Evolutionary conservation across 2,888 invertebrate species (phyloP).

Genomic region (Leucophenga maculata): DNA sequence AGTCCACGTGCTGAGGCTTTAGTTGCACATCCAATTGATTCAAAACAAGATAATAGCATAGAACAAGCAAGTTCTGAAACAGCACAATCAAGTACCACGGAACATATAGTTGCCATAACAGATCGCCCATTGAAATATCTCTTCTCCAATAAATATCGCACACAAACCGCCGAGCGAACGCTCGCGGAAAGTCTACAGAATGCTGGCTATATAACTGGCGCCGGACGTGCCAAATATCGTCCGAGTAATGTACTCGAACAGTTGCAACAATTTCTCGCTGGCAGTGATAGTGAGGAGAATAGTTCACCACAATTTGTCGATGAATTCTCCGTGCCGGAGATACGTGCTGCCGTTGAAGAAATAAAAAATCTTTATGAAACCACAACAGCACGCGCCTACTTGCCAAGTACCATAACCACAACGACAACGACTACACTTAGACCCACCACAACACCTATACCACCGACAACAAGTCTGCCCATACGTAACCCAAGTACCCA

Average conservation of each 20-base stretch:
- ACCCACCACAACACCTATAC: conserved; percentile 43
- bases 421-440: conserved; percentile 41
- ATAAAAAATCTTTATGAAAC: conserved; percentile 60
- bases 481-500: conserved; percentile 4
- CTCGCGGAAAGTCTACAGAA: conserved; percentile 67
- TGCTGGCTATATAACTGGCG: conserved; percentile 64
- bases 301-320: conserved; percentile 63
- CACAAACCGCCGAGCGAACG: conserved; percentile 62
- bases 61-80: conserved; percentile 46
- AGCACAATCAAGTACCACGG: conserved; percentile 47
- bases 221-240: conserved; percentile 52
- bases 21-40: conserved; percentile 50
- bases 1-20: conserved; percentile 66
- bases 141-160: conserved; percentile 68
- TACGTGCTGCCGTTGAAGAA: conserved; percentile 62
- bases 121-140: conserved; percentile 64
- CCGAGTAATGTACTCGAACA: conserved; percentile 59
- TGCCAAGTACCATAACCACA: conserved; percentile 45
- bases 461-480: conserved; percentile 28
- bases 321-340: conserved; percentile 57
- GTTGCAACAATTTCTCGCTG: conserved; percentile 60
- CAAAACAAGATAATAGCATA: conserved; percentile 60
- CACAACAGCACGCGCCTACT: conserved; percentile 63
- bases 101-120: conserved; percentile 56
- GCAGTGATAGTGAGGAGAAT: conserved; percentile 62